Conservation (phyloP, 2,797 vertebrate genomes). For the Aotus griseimembra region DNA sequence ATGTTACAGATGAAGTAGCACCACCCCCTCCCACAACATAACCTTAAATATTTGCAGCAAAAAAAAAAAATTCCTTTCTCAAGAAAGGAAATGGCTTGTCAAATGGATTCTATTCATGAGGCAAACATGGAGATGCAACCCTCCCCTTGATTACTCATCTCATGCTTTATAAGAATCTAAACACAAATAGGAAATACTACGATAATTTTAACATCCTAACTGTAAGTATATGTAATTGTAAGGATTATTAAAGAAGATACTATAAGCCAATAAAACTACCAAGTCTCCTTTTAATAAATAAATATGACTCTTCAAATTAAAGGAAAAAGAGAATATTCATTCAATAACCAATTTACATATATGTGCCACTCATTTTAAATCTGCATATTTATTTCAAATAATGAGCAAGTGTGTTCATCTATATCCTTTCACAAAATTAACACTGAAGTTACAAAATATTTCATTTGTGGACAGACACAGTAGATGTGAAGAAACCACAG, state of each 20-base stretch:
- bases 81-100: neutral
- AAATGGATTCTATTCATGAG: neutral
- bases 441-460: constrained; percentile 43
- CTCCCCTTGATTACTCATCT: neutral
- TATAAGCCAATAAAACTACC: constrained; percentile 12
- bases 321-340: neutral
- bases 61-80: neutral
- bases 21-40: neutral
- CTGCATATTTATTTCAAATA: constrained; percentile 44
- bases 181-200: neutral
- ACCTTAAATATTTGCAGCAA: neutral
- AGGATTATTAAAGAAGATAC: constrained; percentile 51
- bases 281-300: constrained; percentile 71
- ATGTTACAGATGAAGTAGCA: neutral
- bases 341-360: constrained; percentile 28
- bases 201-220: constrained; percentile 45
- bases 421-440: constrained; percentile 46
- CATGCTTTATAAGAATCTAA: neutral
- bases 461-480: neutral
- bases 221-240: constrained; percentile 34
- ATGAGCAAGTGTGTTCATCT: constrained; percentile 5
- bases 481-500: neutral
- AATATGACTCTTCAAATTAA: constrained; percentile 70
- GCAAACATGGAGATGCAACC: neutral
- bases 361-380: constrained; percentile 37